phyloP scores from a whole-genome alignment of 2,888 invertebrate genomes.

The Didymodactylos carnosus region DNA sequence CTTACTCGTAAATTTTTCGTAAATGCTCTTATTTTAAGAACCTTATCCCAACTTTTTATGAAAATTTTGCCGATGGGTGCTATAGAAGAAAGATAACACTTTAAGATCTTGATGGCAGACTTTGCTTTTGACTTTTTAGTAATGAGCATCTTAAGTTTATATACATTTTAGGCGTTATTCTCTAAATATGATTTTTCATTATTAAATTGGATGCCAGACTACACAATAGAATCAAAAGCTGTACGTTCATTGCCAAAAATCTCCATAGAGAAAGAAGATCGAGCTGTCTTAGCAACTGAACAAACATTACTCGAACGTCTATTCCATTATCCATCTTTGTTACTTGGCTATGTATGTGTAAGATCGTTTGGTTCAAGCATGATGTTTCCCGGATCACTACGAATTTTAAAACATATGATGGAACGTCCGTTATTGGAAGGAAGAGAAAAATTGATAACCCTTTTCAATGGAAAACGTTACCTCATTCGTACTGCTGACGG shows the following conservation, averaged over 20 bases:
- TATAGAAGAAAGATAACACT: no score
- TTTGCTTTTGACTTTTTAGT: no score
- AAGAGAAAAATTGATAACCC: slow-evolving; percentile 53
- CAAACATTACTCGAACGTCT: neutral
- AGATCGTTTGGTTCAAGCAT: slow-evolving; percentile 69
- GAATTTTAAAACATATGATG: slow-evolving; percentile 52
- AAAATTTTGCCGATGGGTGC: no score
- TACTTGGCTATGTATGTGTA: slow-evolving; percentile 52
- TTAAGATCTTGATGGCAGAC: no score
- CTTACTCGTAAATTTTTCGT: no score
- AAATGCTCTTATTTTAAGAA: no score
- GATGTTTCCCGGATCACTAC: slow-evolving; percentile 70
- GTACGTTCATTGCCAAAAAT: neutral
- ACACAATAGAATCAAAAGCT: neutral
- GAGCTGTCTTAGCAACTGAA: neutral
- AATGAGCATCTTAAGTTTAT: no score
- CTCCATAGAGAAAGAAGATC: neutral
- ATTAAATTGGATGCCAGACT: slow-evolving; percentile 9
- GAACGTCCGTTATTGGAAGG: slow-evolving; percentile 47
- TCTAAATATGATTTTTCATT: slow-evolving; percentile 11
- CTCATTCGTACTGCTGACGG: slow-evolving; percentile 57
- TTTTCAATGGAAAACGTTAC: slow-evolving; percentile 49
- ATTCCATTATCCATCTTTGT: neutral
- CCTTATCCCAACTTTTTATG: no score
- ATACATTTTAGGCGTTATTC: neutral